phyloP scores from a whole-genome alignment of 1,140 invertebrate species.

The Globodera ellingtonae region DNA sequence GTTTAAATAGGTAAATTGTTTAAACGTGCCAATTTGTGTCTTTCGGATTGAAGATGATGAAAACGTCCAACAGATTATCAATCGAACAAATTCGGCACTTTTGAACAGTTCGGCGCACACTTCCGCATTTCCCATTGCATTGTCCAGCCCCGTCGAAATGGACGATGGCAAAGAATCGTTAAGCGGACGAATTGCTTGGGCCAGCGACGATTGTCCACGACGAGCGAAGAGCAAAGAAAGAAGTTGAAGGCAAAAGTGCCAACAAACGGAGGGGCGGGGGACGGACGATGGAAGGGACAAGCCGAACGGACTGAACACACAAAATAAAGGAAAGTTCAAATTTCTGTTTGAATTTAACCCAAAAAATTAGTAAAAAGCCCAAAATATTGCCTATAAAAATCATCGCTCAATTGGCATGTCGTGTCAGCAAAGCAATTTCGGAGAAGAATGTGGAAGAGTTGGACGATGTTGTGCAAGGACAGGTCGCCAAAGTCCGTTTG shows the following conservation, averaged over 20 bases:
- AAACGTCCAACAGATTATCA: constrained; percentile 11
- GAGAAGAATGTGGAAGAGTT: constrained; percentile 29
- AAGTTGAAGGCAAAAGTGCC: constrained; percentile 15
- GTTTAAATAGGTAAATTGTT: not conserved
- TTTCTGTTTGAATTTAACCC: not conserved
- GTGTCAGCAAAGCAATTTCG: constrained; percentile 25
- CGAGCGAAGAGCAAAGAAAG: not conserved
- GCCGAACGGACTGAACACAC: constrained; percentile 5
- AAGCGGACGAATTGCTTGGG: constrained; percentile 11
- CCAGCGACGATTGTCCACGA: not conserved
- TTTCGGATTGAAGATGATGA: not conserved
- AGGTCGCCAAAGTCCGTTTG: constrained; percentile 26
- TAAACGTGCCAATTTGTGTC: constrained; percentile 2
- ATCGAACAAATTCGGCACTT: constrained; percentile 17
- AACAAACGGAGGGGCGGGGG: constrained; percentile 16
- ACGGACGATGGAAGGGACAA: not conserved
- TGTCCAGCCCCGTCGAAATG: not conserved
- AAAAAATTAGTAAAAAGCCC: not conserved
- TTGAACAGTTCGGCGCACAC: not conserved
- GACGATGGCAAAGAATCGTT: not conserved
- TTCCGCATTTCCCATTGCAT: not conserved
- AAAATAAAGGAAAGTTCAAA: not conserved
- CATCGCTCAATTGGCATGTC: constrained; percentile 1
- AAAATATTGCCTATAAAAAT: constrained; percentile 29
- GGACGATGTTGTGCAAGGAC: constrained; percentile 12